Evolutionary conservation across 2,888 invertebrate genomes (phyloP), one percentile per base, ranked within the genome.

Genomic region (Rapana venosa): DNA sequence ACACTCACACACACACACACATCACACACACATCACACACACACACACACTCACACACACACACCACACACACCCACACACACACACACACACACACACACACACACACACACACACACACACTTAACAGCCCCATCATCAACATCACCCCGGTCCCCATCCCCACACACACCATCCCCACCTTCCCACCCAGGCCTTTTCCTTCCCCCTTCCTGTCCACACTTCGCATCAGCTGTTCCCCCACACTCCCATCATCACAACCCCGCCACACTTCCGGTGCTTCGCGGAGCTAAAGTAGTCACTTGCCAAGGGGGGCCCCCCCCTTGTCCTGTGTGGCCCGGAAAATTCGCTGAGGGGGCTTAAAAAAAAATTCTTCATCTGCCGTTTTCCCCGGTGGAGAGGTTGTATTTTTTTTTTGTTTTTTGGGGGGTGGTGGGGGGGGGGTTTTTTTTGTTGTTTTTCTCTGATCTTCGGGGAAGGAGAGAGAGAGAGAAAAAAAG

Each of bases 281-380:
- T 79, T 79, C 77, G 77, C 77, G 77, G 77, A 79, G 77, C 77
- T 79, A 32, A 79, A 79, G 77, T 0, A 79, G 77, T 79, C 77
- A 79, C 77, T 32, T 79, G 77, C 77, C 77, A 79, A 79, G 77
- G 32, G 32, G 77, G 77, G n/a, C n/a, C n/a, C 56, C 74, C 70
- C 74, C 85, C 66, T 89, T 70, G 61, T 22, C 47, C 35, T 56
- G 70, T 85, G 47, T 2, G 85, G 70, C 85, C 84, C 89, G 89
- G 89, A 89, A n/a, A 89, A 85, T 89, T 84, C 70, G 61, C 89
- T 89, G 89, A 85, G 85, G 89, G 85, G 36, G 70, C 74, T 74
- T 89, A 85, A 89, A 89, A 89, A 84, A 85, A 32, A 8, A 6
- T 77, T 8, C 30, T 85, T 74, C 58, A 8, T 74, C 85, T 58